phyloP scores from a whole-genome alignment of 92 coral and sea anemone species.

The Porites evermanni region DNA sequence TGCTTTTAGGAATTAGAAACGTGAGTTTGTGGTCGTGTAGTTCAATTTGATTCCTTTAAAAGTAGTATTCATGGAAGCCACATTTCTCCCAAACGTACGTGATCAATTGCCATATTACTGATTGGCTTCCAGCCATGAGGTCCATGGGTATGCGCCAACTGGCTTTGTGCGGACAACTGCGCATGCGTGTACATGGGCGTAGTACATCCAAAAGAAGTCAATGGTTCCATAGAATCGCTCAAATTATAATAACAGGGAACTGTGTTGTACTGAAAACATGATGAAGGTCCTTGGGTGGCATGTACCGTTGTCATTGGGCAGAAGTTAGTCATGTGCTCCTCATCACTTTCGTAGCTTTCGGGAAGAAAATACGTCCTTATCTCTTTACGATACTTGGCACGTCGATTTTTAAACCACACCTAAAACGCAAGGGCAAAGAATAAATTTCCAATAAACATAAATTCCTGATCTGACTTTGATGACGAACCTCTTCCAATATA shows the following conservation, averaged over 20 bases:
- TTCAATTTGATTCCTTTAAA: not conserved
- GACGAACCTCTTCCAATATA: too few relatives aligned
- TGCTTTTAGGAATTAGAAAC: too few relatives aligned
- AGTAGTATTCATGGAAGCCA: constrained; percentile 20
- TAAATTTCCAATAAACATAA: not conserved
- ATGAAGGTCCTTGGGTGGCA: not conserved
- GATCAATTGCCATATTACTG: constrained; percentile 14
- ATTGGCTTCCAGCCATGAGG: constrained; percentile 15
- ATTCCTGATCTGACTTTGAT: not conserved
- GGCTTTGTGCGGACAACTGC: constrained; percentile 11
- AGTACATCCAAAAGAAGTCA: constrained; percentile 17
- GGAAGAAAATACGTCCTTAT: constrained; percentile 36
- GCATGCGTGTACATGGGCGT: constrained; percentile 14
- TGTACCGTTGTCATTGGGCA: constrained; percentile 27
- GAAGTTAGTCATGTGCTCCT: constrained; percentile 3
- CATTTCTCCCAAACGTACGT: constrained; percentile 16
- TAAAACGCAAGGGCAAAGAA: constrained; percentile 4
- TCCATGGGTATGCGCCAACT: constrained; percentile 19
- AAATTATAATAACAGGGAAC: constrained; percentile 25
- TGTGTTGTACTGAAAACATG: constrained; percentile 23
- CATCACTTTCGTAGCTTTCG: constrained; percentile 30
- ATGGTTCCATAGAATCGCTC: constrained; percentile 15
- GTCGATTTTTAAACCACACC: constrained; percentile 93
- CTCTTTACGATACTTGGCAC: constrained; percentile 87
- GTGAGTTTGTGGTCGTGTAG: not conserved